Conservation (phyloP, 2,888 invertebrate genomes). For the Lypha dubia region DNA sequence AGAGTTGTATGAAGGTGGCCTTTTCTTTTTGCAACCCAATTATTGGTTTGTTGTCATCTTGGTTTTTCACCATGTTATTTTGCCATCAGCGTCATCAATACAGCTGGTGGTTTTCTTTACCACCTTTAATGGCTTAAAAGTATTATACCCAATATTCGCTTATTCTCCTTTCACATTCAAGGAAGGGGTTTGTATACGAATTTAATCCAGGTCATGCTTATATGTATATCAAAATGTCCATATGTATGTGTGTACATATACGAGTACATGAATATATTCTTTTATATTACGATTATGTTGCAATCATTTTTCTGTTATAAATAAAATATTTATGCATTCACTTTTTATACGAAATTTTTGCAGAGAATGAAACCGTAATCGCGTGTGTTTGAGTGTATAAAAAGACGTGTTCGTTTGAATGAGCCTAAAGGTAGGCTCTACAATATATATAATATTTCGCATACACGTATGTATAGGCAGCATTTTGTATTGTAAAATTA, state of each 20-base stretch:
- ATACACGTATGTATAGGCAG: slow-evolving; percentile 43
- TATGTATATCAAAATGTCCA: not conserved
- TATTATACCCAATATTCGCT: slow-evolving; percentile 19
- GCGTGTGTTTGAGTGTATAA: not conserved
- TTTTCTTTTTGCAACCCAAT: slow-evolving; percentile 49
- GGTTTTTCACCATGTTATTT: slow-evolving; percentile 45
- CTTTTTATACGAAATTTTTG: slow-evolving; percentile 50
- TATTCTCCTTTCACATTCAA: not conserved
- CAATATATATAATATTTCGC: slow-evolving; percentile 39
- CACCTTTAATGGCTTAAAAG: slow-evolving; percentile 51
- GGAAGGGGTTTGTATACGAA: slow-evolving; percentile 17
- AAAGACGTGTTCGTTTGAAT: not conserved
- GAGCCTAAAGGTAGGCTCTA: slow-evolving; percentile 60
- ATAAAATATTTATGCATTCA: slow-evolving; percentile 66
- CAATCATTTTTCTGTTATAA: slow-evolving; percentile 59
- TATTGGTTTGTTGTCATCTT: slow-evolving; percentile 63
- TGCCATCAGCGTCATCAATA: slow-evolving; percentile 44
- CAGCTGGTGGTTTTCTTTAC: slow-evolving; percentile 43
- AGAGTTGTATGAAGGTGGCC: not conserved
- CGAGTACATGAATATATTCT: too few relatives aligned
- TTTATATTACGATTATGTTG: slow-evolving; percentile 50
- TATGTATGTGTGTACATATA: not conserved
- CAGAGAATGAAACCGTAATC: slow-evolving; percentile 21
- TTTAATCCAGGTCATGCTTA: slow-evolving; percentile 41
- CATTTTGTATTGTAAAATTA: slow-evolving; percentile 36